Conservation (phyloP, 2,888 invertebrate genomes). For the Caenorhabditis zanzibari region DNA sequence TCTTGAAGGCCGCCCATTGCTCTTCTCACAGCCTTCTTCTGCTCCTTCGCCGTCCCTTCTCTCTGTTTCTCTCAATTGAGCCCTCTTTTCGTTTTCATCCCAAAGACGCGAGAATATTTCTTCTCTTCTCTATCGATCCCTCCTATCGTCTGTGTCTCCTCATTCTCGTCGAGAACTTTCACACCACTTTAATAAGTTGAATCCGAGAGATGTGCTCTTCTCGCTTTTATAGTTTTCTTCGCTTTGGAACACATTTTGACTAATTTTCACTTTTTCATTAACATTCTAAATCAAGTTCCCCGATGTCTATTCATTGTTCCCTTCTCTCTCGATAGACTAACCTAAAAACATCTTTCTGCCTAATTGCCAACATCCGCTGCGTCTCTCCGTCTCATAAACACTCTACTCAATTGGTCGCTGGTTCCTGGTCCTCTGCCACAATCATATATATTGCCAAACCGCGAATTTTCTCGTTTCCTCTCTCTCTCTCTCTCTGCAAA, state of each 20-base stretch:
- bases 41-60: background rate
- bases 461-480: background rate
- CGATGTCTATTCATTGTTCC: background rate
- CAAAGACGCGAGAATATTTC: constrained; percentile 35
- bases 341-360: constrained; percentile 39
- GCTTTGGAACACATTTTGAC: constrained; percentile 8
- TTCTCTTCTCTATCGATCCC: constrained; percentile 56
- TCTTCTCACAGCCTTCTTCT: constrained; percentile 2
- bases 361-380: constrained; percentile 49
- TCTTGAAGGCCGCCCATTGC: constrained; percentile 49
- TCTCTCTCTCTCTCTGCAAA: background rate
- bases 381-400: constrained; percentile 53
- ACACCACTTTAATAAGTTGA: constrained; percentile 22
- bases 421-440: constrained; percentile 46
- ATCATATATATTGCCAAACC: constrained; percentile 43
- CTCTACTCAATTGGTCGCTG: constrained; percentile 36
- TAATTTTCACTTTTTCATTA: constrained; percentile 3
- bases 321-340: constrained; percentile 21
- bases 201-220: constrained; percentile 10
- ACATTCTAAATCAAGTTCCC: constrained; percentile 42
- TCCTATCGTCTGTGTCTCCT: constrained; percentile 38
- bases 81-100: constrained; percentile 39
- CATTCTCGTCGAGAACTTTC: constrained; percentile 36
- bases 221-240: constrained; percentile 3
- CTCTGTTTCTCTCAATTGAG: constrained; percentile 30